Percentiles rank a stretch among this genome's conserved stretches.
phyloP scores from a whole-genome alignment of 2,888 invertebrate genomes.

The Eucera pruinosa region DNA sequence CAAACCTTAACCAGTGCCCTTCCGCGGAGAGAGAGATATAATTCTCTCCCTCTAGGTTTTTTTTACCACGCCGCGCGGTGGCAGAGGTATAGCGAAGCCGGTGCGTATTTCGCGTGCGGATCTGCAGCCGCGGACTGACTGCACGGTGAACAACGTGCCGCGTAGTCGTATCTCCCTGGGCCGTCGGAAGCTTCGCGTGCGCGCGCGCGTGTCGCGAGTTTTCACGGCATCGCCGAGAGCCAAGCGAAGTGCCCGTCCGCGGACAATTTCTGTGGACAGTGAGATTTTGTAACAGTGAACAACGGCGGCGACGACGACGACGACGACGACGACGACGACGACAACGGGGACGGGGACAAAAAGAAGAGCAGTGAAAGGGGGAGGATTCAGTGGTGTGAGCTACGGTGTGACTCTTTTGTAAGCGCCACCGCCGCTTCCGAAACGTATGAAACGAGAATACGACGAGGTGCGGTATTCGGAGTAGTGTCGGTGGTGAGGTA shows the following conservation, averaged over 20 bases:
- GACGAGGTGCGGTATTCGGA: no score
- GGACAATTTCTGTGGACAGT: no score
- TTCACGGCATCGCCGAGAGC: no score
- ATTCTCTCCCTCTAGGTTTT: slow-evolving; percentile 45
- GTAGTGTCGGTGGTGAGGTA: no score
- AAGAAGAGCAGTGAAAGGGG: slow-evolving; percentile 6
- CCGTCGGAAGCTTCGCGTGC: slow-evolving; percentile 42
- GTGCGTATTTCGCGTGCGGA: slow-evolving; percentile 34
- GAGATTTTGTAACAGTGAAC: no score
- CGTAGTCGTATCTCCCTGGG: slow-evolving; percentile 24
- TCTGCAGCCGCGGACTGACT: slow-evolving; percentile 43
- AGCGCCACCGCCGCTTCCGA: slow-evolving; percentile 20
- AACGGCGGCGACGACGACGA: no score
- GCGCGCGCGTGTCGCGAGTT: slow-evolving; percentile 2
- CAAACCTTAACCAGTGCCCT: background rate
- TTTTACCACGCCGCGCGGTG: slow-evolving; percentile 38
- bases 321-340: background rate
- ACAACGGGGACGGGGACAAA: no score
- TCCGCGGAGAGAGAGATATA: slow-evolving; percentile 37
- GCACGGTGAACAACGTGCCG: slow-evolving; percentile 5
- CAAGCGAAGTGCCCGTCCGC: no score
- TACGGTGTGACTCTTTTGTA: slow-evolving; percentile 32
- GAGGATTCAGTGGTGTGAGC: slow-evolving; percentile 4
- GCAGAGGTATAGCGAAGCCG: no score
- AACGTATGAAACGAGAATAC: no score